Percentiles rank a stretch among this genome's conserved stretches.
phyloP scores from a whole-genome alignment of 2,797 vertebrate genomes.

The Pangasius macronema region DNA sequence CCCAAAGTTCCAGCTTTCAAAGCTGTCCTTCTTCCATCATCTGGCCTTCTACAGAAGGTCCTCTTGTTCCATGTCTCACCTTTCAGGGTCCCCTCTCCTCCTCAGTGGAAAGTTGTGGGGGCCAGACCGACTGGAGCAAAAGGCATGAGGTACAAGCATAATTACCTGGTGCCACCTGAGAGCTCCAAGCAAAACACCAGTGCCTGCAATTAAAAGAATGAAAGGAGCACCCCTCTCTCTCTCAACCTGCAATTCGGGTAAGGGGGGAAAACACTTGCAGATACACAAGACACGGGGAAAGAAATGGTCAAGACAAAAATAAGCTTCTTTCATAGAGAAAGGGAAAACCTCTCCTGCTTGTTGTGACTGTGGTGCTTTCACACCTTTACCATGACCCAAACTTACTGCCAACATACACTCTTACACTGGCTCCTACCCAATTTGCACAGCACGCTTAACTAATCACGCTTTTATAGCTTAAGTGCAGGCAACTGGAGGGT shows the following conservation, averaged over 20 bases:
- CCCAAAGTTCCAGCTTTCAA: background rate
- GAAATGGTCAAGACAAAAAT: conserved; percentile 23
- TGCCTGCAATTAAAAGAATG: conserved; percentile 58
- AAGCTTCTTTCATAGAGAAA: conserved; percentile 39
- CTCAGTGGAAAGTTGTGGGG: conserved; percentile 57
- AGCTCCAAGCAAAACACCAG: conserved; percentile 66
- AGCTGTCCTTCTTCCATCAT: conserved; percentile 10
- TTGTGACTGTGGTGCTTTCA: conserved; percentile 37
- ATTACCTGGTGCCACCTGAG: conserved; percentile 71
- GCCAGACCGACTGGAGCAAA: conserved; percentile 37
- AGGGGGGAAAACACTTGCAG: background rate
- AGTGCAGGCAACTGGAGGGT: background rate
- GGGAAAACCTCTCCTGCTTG: conserved; percentile 12
- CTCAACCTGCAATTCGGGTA: background rate
- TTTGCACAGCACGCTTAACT: background rate
- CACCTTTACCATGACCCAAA: background rate
- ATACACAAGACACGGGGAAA: background rate
- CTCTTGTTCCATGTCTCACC: conserved; percentile 61
- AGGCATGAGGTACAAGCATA: conserved; percentile 40
- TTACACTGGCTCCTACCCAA: background rate
- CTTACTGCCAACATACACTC: conserved; percentile 1
- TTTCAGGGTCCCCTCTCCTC: conserved; percentile 52
- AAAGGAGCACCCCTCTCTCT: conserved; percentile 52
- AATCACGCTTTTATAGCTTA: conserved; percentile 13
- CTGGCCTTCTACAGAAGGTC: conserved; percentile 49